Conservation (phyloP, 2,888 invertebrate species). For the Myathropa florea region DNA sequence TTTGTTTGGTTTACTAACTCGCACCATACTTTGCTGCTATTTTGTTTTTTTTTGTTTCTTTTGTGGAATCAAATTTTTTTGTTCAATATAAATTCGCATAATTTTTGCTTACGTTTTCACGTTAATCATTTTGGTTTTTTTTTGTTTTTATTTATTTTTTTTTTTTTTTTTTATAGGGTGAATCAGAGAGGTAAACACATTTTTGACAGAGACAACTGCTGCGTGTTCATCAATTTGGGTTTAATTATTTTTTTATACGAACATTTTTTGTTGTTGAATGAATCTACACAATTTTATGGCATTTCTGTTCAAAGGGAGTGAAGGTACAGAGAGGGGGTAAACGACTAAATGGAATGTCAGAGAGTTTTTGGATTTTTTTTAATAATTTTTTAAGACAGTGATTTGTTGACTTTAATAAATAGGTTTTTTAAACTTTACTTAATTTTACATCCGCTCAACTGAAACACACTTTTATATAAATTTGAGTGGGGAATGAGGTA, state of each 20-base stretch:
- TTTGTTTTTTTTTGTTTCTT: neutral
- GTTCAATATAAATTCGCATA: conserved; percentile 9
- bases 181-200: neutral
- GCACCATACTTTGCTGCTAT: conserved; percentile 20
- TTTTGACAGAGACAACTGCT: neutral
- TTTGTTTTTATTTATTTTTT: conserved; percentile 13
- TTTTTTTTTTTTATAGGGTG: neutral
- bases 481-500: too few relatives aligned
- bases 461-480: too few relatives aligned
- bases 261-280: neutral
- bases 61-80: conserved; percentile 2
- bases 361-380: too few relatives aligned
- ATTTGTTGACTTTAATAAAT: too few relatives aligned
- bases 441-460: too few relatives aligned
- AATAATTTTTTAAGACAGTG: too few relatives aligned
- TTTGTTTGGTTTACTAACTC: conserved; percentile 61
- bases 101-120: conserved; percentile 14
- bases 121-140: conserved; percentile 4
- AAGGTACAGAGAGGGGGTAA: neutral
- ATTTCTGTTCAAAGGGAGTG: neutral
- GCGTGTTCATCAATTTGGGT: neutral
- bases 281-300: neutral
- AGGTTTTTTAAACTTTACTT: too few relatives aligned
- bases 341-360: too few relatives aligned
- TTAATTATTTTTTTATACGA: neutral